Conservation (phyloP, 2,113 vertebrate species). For the Arothron firmamentum region DNA sequence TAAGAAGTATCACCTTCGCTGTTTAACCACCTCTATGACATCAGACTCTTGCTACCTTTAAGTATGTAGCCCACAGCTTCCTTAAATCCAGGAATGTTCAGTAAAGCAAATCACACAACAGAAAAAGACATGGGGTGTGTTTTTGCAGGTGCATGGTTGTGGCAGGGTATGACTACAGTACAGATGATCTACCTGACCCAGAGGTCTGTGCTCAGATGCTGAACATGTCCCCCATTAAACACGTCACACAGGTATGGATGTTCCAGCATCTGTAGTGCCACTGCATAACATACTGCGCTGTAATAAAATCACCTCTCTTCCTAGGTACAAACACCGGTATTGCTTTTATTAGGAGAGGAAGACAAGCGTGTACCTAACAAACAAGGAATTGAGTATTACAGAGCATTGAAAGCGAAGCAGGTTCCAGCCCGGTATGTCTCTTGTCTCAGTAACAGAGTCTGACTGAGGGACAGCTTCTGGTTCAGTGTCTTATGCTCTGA, state of each 20-base stretch:
- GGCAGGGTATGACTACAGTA: conserved; percentile 77
- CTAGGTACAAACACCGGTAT: conserved; percentile 85
- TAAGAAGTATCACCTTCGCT: not conserved
- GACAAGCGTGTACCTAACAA: conserved; percentile 87
- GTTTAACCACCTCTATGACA: conserved; percentile 6
- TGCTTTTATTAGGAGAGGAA: conserved; percentile 87
- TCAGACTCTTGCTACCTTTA: not conserved
- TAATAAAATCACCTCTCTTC: not conserved
- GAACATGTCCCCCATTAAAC: conserved; percentile 83
- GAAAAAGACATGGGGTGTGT: not conserved
- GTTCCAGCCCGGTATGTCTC: conserved; percentile 85
- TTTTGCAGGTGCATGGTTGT: conserved; percentile 84
- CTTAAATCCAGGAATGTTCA: too few relatives aligned
- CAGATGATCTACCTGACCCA: conserved; percentile 71
- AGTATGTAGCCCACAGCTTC: too few relatives aligned
- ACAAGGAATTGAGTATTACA: conserved; percentile 93
- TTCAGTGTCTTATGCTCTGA: not conserved
- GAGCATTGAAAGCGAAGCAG: conserved; percentile 80
- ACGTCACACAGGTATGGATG: conserved; percentile 72
- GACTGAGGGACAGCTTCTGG: not conserved
- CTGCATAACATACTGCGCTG: not conserved
- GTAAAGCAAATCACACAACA: too few relatives aligned
- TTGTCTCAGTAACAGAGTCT: not conserved
- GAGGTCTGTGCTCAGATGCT: conserved; percentile 83
- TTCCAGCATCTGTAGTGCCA: not conserved